A percentile compares a stretch with the other conserved stretches of the same genome.
These are phyloP conservation scores for Gopherus evgoodei DNA, from an alignment of 2,113 vertebrate species.

Conservation along the genomic window DNA sequence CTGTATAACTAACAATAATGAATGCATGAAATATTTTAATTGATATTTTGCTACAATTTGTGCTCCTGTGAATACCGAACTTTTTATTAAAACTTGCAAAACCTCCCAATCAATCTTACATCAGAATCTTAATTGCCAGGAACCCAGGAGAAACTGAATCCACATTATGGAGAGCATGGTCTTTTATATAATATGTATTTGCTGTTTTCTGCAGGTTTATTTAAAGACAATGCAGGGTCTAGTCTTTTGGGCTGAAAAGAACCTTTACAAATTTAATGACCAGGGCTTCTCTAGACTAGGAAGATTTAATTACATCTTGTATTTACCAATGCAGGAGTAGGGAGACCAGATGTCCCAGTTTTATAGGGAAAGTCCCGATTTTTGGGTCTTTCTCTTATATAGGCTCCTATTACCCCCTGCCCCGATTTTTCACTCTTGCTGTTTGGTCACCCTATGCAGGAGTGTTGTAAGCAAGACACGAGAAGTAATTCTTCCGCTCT, in stretches of 20 bases:
- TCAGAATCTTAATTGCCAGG: background rate
- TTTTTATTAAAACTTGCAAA: background rate
- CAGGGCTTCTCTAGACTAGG: background rate
- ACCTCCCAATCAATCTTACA: background rate
- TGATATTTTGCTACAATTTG: background rate
- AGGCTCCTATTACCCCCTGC: too few species aligned
- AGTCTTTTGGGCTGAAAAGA: too few species aligned
- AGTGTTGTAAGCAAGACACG: too few species aligned
- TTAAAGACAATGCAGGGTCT: fast-evolving
- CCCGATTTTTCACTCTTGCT: too few species aligned
- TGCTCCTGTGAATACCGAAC: fast-evolving
- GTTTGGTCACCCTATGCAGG: too few species aligned
- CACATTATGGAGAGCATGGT: fast-evolving
- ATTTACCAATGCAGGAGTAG: background rate
- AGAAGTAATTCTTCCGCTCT: too few species aligned
- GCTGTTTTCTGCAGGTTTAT: background rate
- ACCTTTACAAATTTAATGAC: too few species aligned
- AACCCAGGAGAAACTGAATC: background rate
- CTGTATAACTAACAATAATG: fast-evolving
- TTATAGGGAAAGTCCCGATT: too few species aligned
- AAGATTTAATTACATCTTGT: background rate
- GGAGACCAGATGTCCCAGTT: too few species aligned
- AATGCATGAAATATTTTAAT: background rate
- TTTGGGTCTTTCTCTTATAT: too few species aligned
- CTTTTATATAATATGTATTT: fast-evolving